Base-by-base conservation (phyloP, 2,113 vertebrate genomes). In the Brachyhypopomus occidentalis region DNA sequence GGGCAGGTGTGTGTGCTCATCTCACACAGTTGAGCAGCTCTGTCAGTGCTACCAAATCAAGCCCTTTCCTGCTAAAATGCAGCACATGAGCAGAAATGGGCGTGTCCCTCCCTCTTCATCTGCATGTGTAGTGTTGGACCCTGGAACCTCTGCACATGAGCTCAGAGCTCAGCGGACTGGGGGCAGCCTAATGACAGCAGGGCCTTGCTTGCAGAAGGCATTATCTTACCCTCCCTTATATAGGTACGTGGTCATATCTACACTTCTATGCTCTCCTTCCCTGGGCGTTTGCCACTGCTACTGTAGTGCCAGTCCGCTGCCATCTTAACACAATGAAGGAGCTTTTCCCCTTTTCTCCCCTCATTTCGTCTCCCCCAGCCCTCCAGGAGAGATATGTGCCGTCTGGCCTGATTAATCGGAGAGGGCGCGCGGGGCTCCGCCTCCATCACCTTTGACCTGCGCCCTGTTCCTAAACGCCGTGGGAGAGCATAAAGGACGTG, bases 221-320 rank as follows among this genome's bases (percentile, higher is more conserved):
- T 88, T 87, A 87, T 88, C 86, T 90, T 90, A 87, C 86, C 89
- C 85, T 86, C 86, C 89, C 45, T 89, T 83, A 85, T 87, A 62
- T 77, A 72, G 45, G 55, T 55, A 84, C 78, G 62, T 30, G 64
- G 79, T 84, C 2, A 52, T 41, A 41, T 41, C 83, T 82, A 84
- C 72, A 84, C 87, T 90, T 90, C 87, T 84, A 90, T 79, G 86
- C 75, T 84, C 80, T 86, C 87, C 88, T 87, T 84, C 88, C 79
- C 80, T 3, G 67, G 84, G 34, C 81, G 83, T 84, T 80, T 82
- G 84, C 87, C 88, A 80, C 87, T 73, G 86, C 83, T 79, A 23
- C 90, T 86, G 88, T 86, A 86, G 70, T 90, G 86, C 86, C 88
- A 84, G 72, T 80, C 77, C 63, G 3, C 9, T 79, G 58, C 86